A percentile compares a stretch with the other conserved stretches of the same genome.
phyloP scores from a whole-genome alignment of 2,797 vertebrate genomes.

The Darevskia nairensis region DNA sequence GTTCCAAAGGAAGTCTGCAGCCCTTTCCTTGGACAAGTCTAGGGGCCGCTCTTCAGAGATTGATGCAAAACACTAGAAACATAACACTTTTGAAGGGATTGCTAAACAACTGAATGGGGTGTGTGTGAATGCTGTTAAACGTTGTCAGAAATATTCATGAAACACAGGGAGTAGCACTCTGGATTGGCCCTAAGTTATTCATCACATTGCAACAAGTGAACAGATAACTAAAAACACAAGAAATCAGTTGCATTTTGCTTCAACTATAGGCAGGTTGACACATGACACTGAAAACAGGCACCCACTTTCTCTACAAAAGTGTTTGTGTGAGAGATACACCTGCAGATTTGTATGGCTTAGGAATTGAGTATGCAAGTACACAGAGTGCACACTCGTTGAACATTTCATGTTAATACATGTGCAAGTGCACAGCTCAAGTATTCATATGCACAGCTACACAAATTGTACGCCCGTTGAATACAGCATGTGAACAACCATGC shows the following conservation, averaged over 20 bases:
- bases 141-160: not conserved
- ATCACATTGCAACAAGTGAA: constrained; percentile 33
- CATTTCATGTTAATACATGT: too few relatives aligned
- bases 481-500: constrained; percentile 3
- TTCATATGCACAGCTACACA: too few relatives aligned
- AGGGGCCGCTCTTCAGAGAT: not conserved
- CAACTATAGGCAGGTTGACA: not conserved
- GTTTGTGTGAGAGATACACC: too few relatives aligned
- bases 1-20: too few relatives aligned
- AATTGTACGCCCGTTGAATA: too few relatives aligned
- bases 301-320: too few relatives aligned
- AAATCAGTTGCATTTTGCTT: constrained; percentile 28
- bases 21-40: too few relatives aligned
- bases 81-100: not conserved
- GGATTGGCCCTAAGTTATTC: constrained; percentile 3
- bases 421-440: too few relatives aligned
- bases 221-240: constrained; percentile 4
- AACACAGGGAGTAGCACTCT: not conserved
- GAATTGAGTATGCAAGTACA: too few relatives aligned
- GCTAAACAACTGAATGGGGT: not conserved
- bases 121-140: not conserved
- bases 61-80: not conserved
- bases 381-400: too few relatives aligned
- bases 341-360: too few relatives aligned
- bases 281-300: too few relatives aligned